Conservation (phyloP, 2,888 invertebrate genomes). For the Piscicola geometra region DNA sequence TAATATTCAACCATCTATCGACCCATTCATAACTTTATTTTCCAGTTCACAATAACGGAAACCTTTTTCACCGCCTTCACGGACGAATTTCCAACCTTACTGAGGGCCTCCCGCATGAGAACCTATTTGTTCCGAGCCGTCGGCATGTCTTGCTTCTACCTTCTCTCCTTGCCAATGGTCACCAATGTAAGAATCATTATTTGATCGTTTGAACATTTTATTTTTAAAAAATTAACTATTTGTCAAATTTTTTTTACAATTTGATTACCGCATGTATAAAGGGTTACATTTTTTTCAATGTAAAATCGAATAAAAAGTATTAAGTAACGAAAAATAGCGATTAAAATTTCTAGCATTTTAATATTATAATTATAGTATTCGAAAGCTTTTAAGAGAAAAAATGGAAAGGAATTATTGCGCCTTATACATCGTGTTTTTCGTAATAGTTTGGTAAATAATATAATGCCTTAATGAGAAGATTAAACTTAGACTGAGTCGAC, state of each 20-base stretch:
- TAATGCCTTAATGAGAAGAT: not conserved
- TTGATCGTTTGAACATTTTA: not conserved
- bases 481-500: not conserved
- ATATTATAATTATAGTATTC: no score
- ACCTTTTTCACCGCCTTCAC: constrained; percentile 39
- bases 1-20: no score
- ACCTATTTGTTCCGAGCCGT: constrained; percentile 45
- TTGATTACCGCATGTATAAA: no score
- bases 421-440: not conserved
- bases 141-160: constrained; percentile 45
- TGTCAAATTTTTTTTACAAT: no score
- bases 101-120: constrained; percentile 29
- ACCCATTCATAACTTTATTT: no score
- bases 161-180: constrained; percentile 49
- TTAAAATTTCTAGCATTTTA: no score
- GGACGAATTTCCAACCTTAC: constrained; percentile 39
- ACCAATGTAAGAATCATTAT: constrained; percentile 46
- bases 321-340: no score
- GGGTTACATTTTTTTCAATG: no score
- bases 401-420: not conserved
- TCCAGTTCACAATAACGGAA: constrained; percentile 50
- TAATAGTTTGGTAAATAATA: not conserved
- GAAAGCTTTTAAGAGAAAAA: no score
- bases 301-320: no score
- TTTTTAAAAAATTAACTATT: no score